Conservation (phyloP, 2,113 vertebrate species). For the Leucosticte australis region DNA sequence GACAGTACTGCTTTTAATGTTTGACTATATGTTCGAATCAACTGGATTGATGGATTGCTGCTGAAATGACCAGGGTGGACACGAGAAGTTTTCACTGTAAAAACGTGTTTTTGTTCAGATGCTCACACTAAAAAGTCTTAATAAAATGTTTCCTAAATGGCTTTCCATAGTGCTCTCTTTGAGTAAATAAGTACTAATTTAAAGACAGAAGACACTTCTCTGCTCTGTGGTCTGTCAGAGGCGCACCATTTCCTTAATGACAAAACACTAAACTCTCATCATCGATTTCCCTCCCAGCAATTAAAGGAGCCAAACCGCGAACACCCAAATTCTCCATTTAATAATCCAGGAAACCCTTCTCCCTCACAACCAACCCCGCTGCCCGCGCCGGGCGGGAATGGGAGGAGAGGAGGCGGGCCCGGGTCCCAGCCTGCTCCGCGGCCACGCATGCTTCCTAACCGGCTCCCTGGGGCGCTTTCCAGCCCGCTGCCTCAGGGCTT, state of each 20-base stretch:
- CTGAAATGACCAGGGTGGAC: too few species aligned
- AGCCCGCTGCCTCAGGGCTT: fast-evolving
- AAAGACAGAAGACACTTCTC: not conserved
- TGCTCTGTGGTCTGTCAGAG: fast-evolving
- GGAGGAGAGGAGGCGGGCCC: not conserved
- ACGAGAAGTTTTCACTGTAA: not conserved
- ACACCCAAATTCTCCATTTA: fast-evolving
- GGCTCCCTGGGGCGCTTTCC: fast-evolving
- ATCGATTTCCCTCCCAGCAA: not conserved
- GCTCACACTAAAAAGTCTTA: not conserved
- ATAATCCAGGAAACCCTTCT: fast-evolving
- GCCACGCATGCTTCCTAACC: not conserved
- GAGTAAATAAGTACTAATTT: not conserved
- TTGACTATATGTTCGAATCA: fast-evolving
- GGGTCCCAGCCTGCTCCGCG: not conserved
- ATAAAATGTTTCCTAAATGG: not conserved
- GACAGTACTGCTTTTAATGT: not conserved
- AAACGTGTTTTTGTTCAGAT: not conserved
- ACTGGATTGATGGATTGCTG: not conserved
- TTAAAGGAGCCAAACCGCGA: not conserved
- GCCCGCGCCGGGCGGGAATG: not conserved
- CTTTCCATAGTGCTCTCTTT: not conserved
- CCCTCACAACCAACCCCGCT: fast-evolving
- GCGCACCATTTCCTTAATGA: fast-evolving
- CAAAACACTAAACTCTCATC: not conserved